Conservation (phyloP, 2,888 invertebrate genomes). For the Ochlodes sylvanus region DNA sequence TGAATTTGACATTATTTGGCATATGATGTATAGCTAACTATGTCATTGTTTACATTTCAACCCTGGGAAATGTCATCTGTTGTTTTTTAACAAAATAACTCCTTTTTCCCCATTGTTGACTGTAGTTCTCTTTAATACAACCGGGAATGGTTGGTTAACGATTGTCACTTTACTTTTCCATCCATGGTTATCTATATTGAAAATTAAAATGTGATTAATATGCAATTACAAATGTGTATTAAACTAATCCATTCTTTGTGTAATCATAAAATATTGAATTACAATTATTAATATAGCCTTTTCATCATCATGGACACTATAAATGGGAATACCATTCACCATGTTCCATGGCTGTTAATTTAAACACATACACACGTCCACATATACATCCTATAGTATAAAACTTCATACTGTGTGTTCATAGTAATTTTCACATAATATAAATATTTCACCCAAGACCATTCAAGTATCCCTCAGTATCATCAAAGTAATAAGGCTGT, state of each 20-base stretch:
- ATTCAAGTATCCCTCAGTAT: no score
- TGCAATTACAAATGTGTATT: conserved; percentile 23
- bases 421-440: no score
- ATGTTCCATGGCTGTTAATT: no score
- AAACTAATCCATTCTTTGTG: neutral
- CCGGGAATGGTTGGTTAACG: conserved; percentile 43
- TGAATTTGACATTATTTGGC: conserved; percentile 63
- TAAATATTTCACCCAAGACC: no score
- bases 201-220: conserved; percentile 47
- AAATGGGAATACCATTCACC: no score
- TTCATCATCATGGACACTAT: no score
- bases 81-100: conserved; percentile 65
- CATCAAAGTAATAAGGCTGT: no score
- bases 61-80: conserved; percentile 68
- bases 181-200: conserved; percentile 68
- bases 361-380: no score
- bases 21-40: conserved; percentile 68
- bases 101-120: conserved; percentile 55
- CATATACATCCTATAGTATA: no score
- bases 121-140: conserved; percentile 46
- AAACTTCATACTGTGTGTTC: no score
- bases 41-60: conserved; percentile 83
- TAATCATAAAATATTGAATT: no score
- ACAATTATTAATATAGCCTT: neutral
- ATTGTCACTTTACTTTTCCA: conserved; percentile 71